Evolutionary conservation across 2,797 vertebrate species (phyloP).

Genomic region (Labroides dimidiatus): DNA sequence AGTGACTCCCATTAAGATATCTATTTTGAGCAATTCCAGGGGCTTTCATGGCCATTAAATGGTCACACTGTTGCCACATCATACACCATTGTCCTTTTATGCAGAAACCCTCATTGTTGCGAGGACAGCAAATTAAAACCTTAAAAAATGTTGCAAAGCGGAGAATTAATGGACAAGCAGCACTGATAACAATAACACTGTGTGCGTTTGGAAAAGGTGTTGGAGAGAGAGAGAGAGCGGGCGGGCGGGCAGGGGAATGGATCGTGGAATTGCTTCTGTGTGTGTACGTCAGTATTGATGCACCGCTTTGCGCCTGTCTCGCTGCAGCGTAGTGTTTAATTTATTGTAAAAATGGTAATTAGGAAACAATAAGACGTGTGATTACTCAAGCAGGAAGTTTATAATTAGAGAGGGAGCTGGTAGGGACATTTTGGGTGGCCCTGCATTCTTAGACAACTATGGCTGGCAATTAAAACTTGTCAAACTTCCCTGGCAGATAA

Average conservation of each 20-base stretch:
- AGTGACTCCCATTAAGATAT: constrained; percentile 73
- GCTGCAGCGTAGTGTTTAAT: constrained; percentile 82
- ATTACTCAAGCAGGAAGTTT: constrained; percentile 88
- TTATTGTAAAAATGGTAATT: constrained; percentile 90
- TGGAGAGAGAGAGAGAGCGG: constrained; percentile 16
- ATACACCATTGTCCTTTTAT: constrained; percentile 58
- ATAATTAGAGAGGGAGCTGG: constrained; percentile 87
- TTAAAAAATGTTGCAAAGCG: constrained; percentile 68
- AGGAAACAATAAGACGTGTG: constrained; percentile 86
- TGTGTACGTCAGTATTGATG: constrained; percentile 76
- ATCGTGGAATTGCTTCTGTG: constrained; percentile 55
- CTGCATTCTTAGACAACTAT: constrained; percentile 72
- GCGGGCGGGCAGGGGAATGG: constrained; percentile 29
- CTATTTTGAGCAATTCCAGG: constrained; percentile 61
- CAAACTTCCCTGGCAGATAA: constrained; percentile 82
- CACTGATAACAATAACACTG: constrained; percentile 71
- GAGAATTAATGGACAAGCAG: constrained; percentile 72
- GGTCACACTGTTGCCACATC: constrained; percentile 61
- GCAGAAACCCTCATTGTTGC: constrained; percentile 61
- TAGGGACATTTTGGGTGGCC: constrained; percentile 82
- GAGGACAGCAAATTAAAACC: constrained; percentile 76
- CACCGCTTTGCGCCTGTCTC: constrained; percentile 76
- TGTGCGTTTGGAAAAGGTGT: constrained; percentile 61
- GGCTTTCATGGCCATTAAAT: constrained; percentile 68
- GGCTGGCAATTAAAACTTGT: constrained; percentile 84